These are phyloP conservation scores for Mnemiopsis leidyi DNA, from an alignment of 37 sponge, comb jelly and placozoan genomes.

Conservation along the genomic window DNA sequence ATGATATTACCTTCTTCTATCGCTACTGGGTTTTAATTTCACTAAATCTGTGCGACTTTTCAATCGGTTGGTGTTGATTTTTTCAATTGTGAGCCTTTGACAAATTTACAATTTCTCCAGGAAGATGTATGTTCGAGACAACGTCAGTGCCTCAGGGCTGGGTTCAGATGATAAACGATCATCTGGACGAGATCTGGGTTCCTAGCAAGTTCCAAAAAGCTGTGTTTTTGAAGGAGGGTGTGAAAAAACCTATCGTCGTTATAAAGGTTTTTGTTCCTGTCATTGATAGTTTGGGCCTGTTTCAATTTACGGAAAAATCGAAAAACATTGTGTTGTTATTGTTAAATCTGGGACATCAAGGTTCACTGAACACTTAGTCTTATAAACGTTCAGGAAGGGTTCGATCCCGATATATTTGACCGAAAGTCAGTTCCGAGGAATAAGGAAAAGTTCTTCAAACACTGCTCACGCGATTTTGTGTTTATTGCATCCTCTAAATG, in stretches of 20 bases:
- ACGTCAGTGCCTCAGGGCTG: conserved; percentile 51
- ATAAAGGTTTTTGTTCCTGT: no score
- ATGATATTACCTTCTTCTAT: neutral
- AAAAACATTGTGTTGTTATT: no score
- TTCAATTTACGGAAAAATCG: no score
- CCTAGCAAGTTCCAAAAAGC: conserved; percentile 57
- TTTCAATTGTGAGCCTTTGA: no score
- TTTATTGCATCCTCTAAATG: conserved; percentile 64
- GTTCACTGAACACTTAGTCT: neutral
- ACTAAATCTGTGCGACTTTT: no score
- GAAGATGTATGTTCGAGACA: conserved; percentile 59
- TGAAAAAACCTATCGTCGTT: conserved; percentile 33
- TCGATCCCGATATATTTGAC: conserved; percentile 24
- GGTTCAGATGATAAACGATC: conserved; percentile 24
- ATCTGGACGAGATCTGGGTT: conserved; percentile 58
- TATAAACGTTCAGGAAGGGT: conserved; percentile 5
- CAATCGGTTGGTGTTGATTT: no score
- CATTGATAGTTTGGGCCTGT: no score
- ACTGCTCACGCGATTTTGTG: conserved; percentile 10
- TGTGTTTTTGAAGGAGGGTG: conserved; percentile 27
- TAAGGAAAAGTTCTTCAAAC: conserved; percentile 9
- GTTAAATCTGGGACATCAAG: no score
- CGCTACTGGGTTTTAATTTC: neutral
- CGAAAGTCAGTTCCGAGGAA: neutral
- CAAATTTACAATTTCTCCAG: neutral